Evolutionary conservation across 1,140 invertebrate genomes (phyloP), one percentile per base, ranked within the genome.

Genomic region (Leptestheria dahalacensis): DNA sequence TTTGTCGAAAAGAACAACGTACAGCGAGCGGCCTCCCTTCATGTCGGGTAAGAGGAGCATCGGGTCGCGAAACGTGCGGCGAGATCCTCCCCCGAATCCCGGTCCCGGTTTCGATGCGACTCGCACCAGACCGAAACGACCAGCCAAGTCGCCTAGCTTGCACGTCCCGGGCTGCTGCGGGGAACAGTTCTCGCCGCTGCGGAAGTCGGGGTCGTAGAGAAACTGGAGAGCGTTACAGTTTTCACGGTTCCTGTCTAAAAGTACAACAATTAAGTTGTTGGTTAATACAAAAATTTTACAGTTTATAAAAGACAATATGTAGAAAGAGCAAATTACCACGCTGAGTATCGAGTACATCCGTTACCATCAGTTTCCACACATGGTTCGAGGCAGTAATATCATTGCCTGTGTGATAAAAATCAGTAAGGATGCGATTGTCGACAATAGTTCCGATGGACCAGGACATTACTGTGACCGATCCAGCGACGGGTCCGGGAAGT

Each of bases 351-450:
- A 92, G 81, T 58, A 92, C 87, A 68, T 95, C 91, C 0, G 89
- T 93, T 3, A 87, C 85, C 64, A 84, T 89, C 48, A 94, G 80
- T 67, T 91, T 88, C 91, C 91, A 95, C 23, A 82, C 78, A 70
- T 94, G 88, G 64, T 83, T 75, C 0, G 84, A 82, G 48, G 68
- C 63, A 4, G 73, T 67, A 18, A 70, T 66, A 57, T 72, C 70
- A 62, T 71, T 68, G 24, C 67, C 65, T 2, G 70, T 68, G 61
- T 73, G 70, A 63, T 71, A 78, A 3, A 78, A 65, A 61, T 81
- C 77, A 18, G 90, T 81, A 47, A 87, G 78, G 2, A 91, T 85
- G 61, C 91, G 84, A 0, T 81, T 82, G 23, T 80, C 78, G 23
- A 81, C 75, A 11, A 73, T 75, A 51, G 73, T 71, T 60, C 71